A percentile compares a stretch with the other conserved stretches of the same genome.
Evolutionary conservation across 2,888 invertebrate species (phyloP).

Genomic region (Campoletis raptor): DNA sequence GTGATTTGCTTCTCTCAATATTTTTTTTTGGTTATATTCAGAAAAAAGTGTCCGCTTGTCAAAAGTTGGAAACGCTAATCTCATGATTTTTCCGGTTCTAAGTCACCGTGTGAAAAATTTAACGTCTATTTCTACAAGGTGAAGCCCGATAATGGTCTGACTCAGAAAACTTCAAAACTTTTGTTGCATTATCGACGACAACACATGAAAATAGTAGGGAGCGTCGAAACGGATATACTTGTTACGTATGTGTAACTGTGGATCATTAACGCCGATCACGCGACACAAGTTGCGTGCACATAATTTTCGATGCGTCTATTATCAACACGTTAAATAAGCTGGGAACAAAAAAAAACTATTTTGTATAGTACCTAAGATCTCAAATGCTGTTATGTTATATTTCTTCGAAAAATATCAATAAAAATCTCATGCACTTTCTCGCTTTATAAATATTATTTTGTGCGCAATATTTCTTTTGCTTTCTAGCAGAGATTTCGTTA

Average conservation of each 20-base stretch:
- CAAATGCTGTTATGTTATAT: neutral
- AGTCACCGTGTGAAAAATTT: neutral
- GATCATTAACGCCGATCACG: constrained; percentile 50
- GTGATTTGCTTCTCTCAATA: neutral
- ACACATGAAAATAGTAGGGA: neutral
- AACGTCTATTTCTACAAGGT: neutral
- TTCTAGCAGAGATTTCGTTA: neutral
- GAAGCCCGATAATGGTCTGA: neutral
- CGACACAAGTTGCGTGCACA: constrained; percentile 52
- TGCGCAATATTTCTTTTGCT: neutral
- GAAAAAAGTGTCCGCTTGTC: neutral
- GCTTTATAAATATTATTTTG: neutral
- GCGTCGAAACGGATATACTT: constrained; percentile 13
- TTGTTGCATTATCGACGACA: neutral
- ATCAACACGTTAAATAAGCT: constrained; percentile 19
- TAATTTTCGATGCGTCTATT: constrained; percentile 28
- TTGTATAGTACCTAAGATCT: neutral
- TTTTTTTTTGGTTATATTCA: neutral
- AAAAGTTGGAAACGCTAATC: neutral
- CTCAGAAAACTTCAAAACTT: neutral
- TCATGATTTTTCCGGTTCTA: neutral
- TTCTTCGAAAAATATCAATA: neutral
- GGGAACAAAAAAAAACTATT: neutral
- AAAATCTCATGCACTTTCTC: neutral
- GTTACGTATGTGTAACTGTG: neutral